Evolutionary conservation across 2,113 vertebrate genomes (phyloP), one percentile per base, ranked within the genome.

Genomic region (Promerops cafer): DNA sequence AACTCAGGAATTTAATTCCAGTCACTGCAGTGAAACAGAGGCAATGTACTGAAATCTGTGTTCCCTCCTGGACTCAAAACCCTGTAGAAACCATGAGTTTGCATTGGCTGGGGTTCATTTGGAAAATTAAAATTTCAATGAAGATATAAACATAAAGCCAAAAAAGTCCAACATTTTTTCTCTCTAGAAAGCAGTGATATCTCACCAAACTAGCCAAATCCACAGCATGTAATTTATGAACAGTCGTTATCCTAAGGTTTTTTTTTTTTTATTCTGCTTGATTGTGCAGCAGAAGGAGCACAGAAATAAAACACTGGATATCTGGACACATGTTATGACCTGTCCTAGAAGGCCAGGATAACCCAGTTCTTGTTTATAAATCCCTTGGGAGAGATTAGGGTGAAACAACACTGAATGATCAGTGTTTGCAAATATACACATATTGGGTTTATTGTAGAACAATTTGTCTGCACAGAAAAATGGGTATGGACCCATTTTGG

Each of bases 81-180:
- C 20, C 11, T 40, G 16, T 61, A 27, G 45, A 76, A 94, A 22
- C 17, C 37, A 79, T 26, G n/a, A 76, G 12, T 28, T 71, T 33
- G 22, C 30, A 20, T 44, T 82, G 61, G 35, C 39, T 89, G 57
- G 52, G 53, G 22, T 31, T 91, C 50, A 60, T 90, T 21, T 33
- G 14, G 40, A 82, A 91, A 94, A 94, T 64, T 68, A 82, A 87
- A 90, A 76, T 79, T 83, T 94, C 45, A 27, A 10, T 35, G 44
- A 83, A 87, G 57, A 53, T 50, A 37, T 5, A 75, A 3, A 1
- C 61, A 82, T 59, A 68, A 89, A 79, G 27, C 23, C 19, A 68
- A 50, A 87, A 57, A 63, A 20, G 3, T 61, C 40, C 10, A 24
- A 8, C 47, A 66, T 70, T 87, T 42, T 92, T 87, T 45, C 16